These are phyloP conservation scores for Semnornis frantzii DNA, from an alignment of 2,113 vertebrate species.

Conservation along the genomic window DNA sequence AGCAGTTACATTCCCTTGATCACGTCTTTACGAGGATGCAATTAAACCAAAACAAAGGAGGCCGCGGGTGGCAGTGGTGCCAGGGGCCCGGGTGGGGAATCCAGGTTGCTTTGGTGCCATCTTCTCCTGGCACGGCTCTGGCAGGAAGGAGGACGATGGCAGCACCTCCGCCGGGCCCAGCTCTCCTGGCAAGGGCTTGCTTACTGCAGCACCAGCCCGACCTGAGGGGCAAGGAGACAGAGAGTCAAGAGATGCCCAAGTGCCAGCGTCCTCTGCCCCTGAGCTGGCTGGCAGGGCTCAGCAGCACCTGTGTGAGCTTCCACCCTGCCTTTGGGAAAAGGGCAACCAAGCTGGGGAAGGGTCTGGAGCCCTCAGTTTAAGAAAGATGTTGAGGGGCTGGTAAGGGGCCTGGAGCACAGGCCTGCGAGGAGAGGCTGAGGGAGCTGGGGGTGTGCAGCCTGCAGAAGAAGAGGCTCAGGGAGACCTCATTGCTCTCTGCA, in stretches of 20 bases:
- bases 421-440: too few species aligned
- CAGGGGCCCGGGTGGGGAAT: background rate
- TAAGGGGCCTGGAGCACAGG: too few species aligned
- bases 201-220: conserved; percentile 97
- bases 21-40: conserved; percentile 68
- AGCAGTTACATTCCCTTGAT: conserved; percentile 81
- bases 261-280: accelerated
- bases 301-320: too few species aligned
- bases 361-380: too few species aligned
- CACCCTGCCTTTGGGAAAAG: too few species aligned
- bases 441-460: too few species aligned
- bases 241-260: background rate
- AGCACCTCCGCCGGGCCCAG: conserved; percentile 71
- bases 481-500: too few species aligned
- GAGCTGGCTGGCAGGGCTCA: background rate
- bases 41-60: conserved; percentile 65
- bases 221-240: conserved; percentile 69
- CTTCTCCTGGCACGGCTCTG: conserved; percentile 5
- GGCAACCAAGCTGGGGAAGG: too few species aligned
- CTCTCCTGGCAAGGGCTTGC: conserved; percentile 64
- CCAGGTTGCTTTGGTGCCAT: conserved; percentile 24
- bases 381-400: too few species aligned
- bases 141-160: conserved; percentile 61
- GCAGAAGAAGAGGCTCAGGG: too few species aligned
- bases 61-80: background rate